Evolutionary conservation across 2,888 invertebrate species (phyloP).

Genomic region (Saturnia pavonia): DNA sequence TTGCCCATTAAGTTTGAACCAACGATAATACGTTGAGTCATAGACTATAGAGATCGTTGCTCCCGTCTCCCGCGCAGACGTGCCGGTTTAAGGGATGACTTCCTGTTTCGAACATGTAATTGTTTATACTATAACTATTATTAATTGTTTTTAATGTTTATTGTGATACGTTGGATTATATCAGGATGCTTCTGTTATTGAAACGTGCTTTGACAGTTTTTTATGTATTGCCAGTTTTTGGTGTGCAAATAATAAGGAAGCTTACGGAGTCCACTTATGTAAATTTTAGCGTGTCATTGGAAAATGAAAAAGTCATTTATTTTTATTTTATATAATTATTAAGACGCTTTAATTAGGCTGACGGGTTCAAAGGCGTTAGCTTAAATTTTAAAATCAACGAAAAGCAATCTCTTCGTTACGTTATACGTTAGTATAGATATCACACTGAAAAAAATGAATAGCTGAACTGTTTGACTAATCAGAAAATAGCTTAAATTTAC

Average conservation of each 20-base stretch:
- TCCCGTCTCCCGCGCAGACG: slow-evolving; percentile 51
- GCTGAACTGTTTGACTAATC: too few relatives aligned
- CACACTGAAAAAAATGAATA: too few relatives aligned
- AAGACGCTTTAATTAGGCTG: too few relatives aligned
- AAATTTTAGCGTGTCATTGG: too few relatives aligned
- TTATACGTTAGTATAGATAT: too few relatives aligned
- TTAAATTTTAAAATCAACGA: too few relatives aligned
- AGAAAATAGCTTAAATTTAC: too few relatives aligned
- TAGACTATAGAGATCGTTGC: slow-evolving; percentile 44
- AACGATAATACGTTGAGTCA: slow-evolving; percentile 45
- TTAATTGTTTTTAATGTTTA: not conserved
- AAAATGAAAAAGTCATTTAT: too few relatives aligned
- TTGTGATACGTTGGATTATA: not conserved
- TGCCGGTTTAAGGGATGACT: slow-evolving; percentile 30
- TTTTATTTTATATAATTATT: too few relatives aligned
- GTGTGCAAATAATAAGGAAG: not conserved
- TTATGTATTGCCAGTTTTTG: not conserved
- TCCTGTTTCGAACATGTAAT: slow-evolving; percentile 21
- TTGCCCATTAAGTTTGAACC: slow-evolving; percentile 21
- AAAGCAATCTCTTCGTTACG: too few relatives aligned
- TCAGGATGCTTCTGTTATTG: not conserved
- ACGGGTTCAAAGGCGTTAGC: too few relatives aligned
- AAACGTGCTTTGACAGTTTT: not conserved
- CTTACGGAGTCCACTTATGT: too few relatives aligned
- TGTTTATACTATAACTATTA: not conserved